Conservation (phyloP, 2,113 vertebrate genomes). For the Eonycteris spelaea region DNA sequence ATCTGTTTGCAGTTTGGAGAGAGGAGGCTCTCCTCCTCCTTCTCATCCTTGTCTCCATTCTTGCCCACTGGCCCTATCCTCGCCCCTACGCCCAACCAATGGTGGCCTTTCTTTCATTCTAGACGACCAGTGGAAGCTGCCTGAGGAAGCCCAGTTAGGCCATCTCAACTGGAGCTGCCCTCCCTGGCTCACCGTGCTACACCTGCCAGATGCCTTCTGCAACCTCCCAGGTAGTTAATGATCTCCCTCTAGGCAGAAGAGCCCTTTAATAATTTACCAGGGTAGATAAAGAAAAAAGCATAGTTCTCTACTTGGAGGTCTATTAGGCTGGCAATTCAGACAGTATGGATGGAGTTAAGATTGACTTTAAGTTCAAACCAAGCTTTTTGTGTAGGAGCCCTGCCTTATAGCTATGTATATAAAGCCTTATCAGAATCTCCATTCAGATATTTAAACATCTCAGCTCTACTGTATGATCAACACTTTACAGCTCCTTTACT, state of each 20-base stretch:
- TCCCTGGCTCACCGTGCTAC: not conserved
- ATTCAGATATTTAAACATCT: conserved; percentile 40
- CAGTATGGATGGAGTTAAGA: conserved; percentile 40
- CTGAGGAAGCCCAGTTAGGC: not conserved
- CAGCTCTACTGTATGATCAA: not conserved
- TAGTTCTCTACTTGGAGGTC: conserved; percentile 48
- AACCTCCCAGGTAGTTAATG: conserved; percentile 59
- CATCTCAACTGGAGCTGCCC: not conserved
- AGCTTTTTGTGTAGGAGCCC: not conserved
- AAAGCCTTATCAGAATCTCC: conserved; percentile 52
- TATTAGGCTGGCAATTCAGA: conserved; percentile 58
- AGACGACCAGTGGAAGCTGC: not conserved
- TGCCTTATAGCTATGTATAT: not conserved
- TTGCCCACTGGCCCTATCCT: not conserved
- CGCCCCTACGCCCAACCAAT: fast-evolving
- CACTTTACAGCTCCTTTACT: not conserved
- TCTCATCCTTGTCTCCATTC: not conserved
- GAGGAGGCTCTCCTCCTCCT: not conserved
- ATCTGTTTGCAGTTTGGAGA: not conserved
- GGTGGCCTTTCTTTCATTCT: not conserved
- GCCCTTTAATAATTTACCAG: conserved; percentile 72
- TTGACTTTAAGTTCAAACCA: conserved; percentile 52
- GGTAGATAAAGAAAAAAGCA: conserved; percentile 74
- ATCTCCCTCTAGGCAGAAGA: conserved; percentile 70
- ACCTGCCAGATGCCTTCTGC: conserved; percentile 42